Base-by-base conservation (phyloP, 2,113 vertebrate genomes). In the Crotophaga sulcirostris region DNA sequence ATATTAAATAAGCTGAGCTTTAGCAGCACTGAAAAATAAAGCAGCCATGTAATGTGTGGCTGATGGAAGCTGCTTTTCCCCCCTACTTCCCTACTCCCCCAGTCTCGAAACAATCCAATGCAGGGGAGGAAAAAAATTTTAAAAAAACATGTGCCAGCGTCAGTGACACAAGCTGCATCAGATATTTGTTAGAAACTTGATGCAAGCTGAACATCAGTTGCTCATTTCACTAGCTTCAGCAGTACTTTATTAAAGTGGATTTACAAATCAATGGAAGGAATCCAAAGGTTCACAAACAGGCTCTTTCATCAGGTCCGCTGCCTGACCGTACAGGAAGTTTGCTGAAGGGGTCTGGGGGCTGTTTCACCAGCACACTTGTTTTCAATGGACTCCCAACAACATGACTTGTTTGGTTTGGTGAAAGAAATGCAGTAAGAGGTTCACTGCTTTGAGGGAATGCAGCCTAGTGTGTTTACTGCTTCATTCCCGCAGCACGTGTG, bases 1-100 rank as follows among this genome's bases (percentile, higher is more conserved):
- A 97, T 98, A 97, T 96, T 96, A 98, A 97, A 97, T 97, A 98
- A 97, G 82, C 94, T 87, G 94, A 82, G 91, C 96, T 97, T 97
- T 96, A 97, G 97, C 95, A 94, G 95, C 88, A 38, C 52, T 87
- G 87, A 94, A 96, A 97, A 97, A 97, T 93, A 96, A 97, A 96
- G 96, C 85, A 95, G 97, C 84, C 93, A 28, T 75, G 81, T 94
- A 94, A 96, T 63, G 70, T 52, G 76, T 63, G 87, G 78, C 91
- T 96, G 89, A 89, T 72, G 91, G 87, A 93, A 64, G 58, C 64
- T 40, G 89, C 13, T 36, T 26, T 15, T 8, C 3, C 21, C 85
- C 64, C 24, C 42, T 28, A 31, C 31, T 28, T 93, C 70, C 58
- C 75, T 42, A 20, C 82, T 86, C 44, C 76, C 62, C 81, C 77